phyloP scores from a whole-genome alignment of 2,113 vertebrate genomes.

The Nycticorax nycticorax region DNA sequence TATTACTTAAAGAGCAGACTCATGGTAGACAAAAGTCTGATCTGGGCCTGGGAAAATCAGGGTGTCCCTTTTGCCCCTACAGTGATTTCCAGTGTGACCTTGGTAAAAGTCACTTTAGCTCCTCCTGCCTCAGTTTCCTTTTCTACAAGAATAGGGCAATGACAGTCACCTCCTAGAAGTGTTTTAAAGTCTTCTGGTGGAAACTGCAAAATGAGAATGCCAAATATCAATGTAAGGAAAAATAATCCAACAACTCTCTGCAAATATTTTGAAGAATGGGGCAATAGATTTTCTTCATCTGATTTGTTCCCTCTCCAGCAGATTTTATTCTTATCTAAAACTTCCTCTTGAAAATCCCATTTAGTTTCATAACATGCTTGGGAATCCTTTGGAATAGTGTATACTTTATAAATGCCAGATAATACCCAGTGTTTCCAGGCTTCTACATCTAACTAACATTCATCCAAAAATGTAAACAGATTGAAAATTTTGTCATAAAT shows the following conservation, averaged over 20 bases:
- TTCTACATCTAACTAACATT: constrained; percentile 7
- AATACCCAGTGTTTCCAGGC: not conserved
- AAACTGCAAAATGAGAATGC: not conserved
- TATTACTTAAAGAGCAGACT: not conserved
- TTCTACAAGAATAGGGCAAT: not conserved
- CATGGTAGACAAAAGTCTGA: not conserved
- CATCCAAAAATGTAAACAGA: constrained; percentile 18
- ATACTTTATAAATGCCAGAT: not conserved
- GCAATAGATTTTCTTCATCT: not conserved
- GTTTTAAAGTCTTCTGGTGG: not conserved
- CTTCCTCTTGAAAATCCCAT: constrained; percentile 11
- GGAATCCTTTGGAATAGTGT: constrained; percentile 18
- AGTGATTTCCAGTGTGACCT: not conserved
- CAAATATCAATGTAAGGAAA: not conserved
- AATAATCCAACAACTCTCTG: not conserved
- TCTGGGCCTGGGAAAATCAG: not conserved
- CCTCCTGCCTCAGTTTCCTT: not conserved
- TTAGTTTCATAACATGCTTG: constrained; percentile 36
- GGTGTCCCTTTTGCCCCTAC: not conserved
- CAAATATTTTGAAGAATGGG: not conserved
- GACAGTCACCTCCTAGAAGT: not conserved
- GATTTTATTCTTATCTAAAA: constrained; percentile 43
- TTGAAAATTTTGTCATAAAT: constrained; percentile 13
- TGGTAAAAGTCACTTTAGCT: not conserved
- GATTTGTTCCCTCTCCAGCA: not conserved